phyloP scores from a whole-genome alignment of 2,797 vertebrate species.

The Lepus oiostolus region DNA sequence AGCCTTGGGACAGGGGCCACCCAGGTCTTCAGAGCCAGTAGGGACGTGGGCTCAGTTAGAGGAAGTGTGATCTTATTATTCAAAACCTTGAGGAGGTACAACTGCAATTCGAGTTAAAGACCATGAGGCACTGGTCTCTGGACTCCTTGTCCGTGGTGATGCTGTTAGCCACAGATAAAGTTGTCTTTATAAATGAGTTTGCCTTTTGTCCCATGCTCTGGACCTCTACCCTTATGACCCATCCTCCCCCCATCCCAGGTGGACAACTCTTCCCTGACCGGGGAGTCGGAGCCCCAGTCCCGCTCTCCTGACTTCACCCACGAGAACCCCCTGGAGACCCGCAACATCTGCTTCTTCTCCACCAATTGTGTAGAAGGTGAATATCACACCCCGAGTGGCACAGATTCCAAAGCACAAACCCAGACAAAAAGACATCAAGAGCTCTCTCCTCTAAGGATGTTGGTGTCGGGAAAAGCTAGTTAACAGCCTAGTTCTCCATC shows the following conservation, averaged over 20 bases:
- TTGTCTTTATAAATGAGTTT: neutral
- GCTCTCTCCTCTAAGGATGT: neutral
- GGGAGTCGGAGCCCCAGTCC: constrained; percentile 95
- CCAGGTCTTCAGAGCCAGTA: neutral
- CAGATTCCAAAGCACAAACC: constrained; percentile 18
- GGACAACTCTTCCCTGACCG: constrained; percentile 96
- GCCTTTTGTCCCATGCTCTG: neutral
- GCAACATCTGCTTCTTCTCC: constrained; percentile 96
- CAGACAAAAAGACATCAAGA: neutral
- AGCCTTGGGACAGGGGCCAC: neutral
- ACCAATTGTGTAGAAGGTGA: constrained; percentile 97
- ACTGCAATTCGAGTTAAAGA: neutral
- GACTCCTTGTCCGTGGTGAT: neutral
- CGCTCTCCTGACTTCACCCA: constrained; percentile 93
- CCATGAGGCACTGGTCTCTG: neutral
- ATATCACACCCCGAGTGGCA: neutral
- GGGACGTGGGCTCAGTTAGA: neutral
- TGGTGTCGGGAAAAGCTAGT: neutral
- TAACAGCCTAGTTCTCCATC: neutral
- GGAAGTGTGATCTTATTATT: neutral
- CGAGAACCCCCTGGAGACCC: constrained; percentile 95
- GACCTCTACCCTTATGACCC: neutral
- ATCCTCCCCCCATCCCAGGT: constrained; percentile 88
- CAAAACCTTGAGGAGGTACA: neutral
- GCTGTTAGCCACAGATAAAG: neutral